These are phyloP conservation scores for Halichoeres trimaculatus DNA, from an alignment of 2,113 vertebrate species.

Conservation along the genomic window DNA sequence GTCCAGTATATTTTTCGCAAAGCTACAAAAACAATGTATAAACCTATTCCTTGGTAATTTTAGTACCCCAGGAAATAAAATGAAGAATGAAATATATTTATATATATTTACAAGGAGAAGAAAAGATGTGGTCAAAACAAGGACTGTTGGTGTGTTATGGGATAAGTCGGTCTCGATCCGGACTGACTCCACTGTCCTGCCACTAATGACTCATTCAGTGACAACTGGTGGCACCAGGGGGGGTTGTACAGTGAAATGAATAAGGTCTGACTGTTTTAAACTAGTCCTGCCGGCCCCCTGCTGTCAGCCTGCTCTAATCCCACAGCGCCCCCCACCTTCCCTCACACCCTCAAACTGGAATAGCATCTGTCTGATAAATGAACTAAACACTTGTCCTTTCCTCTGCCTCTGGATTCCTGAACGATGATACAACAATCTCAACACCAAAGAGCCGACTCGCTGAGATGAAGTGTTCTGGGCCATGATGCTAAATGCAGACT, in stretches of 20 bases:
- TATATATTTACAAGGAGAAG: not conserved
- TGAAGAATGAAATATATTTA: too few species aligned
- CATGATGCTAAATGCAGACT: not conserved
- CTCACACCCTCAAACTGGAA: slow-evolving; percentile 12
- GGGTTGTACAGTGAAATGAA: slow-evolving; percentile 7
- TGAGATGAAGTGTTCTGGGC: not conserved
- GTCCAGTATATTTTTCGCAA: too few species aligned
- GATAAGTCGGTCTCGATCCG: not conserved
- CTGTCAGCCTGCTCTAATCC: slow-evolving; percentile 12
- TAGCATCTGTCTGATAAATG: slow-evolving; percentile 17
- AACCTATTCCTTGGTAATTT: too few species aligned
- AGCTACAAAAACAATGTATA: too few species aligned
- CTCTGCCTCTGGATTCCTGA: slow-evolving; percentile 47
- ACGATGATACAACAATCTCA: slow-evolving; percentile 25
- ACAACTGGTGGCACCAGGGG: slow-evolving; percentile 15
- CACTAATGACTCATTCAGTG: slow-evolving; percentile 6
- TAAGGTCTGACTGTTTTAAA: slow-evolving; percentile 1
- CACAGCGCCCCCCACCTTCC: not conserved
- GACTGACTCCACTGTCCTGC: not conserved
- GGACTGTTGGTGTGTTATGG: not conserved
- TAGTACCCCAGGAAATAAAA: too few species aligned
- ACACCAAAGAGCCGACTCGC: not conserved
- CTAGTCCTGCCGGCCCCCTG: not conserved
- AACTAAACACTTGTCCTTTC: not conserved
- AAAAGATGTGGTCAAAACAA: not conserved